Evolutionary conservation across 1,140 invertebrate species (phyloP).

Genomic region (Ctenoplectra terminalis): DNA sequence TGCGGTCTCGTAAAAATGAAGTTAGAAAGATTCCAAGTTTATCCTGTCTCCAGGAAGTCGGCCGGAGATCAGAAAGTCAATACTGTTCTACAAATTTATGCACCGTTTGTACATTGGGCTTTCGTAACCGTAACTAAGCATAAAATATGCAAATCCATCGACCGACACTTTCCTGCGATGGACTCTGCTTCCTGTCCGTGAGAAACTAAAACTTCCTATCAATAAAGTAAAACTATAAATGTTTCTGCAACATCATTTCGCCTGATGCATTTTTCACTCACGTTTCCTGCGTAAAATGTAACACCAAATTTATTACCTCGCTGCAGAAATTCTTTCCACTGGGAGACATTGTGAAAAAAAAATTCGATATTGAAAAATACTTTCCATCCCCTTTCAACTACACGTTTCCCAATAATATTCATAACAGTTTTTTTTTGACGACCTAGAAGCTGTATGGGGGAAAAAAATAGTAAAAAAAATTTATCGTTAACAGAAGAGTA

Average conservation of each 20-base stretch:
- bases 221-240: background rate
- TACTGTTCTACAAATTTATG: slow-evolving; percentile 14
- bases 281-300: background rate
- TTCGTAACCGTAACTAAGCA: slow-evolving; percentile 12
- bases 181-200: background rate
- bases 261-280: background rate
- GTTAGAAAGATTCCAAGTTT: background rate
- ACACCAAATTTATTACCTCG: too few species aligned
- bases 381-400: too few species aligned
- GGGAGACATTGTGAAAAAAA: too few species aligned
- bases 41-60: background rate
- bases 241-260: background rate
- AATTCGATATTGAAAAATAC: too few species aligned
- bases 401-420: too few species aligned
- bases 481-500: too few species aligned
- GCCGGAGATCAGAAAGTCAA: background rate
- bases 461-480: too few species aligned
- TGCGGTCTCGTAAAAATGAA: background rate
- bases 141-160: slow-evolving; percentile 46
- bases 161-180: slow-evolving; percentile 1
- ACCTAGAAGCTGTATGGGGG: too few species aligned
- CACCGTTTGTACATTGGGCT: background rate
- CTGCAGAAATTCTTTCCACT: too few species aligned
- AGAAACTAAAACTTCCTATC: background rate
- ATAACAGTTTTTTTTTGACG: too few species aligned